Evolutionary conservation across 1,140 invertebrate genomes (phyloP).

Genomic region (Drosophila punjabiensis): DNA sequence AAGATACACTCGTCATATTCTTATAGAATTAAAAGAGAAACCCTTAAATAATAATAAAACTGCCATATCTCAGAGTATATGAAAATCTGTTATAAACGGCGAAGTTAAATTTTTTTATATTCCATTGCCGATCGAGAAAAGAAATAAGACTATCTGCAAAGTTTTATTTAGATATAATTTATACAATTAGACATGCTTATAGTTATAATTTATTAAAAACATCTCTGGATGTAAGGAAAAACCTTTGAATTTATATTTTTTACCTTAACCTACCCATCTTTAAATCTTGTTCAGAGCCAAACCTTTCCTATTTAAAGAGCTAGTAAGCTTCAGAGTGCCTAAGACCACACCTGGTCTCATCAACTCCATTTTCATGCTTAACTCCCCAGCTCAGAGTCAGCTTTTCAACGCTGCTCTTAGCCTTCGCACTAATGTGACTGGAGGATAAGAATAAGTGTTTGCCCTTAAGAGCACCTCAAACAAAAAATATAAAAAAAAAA

Average conservation of each 20-base stretch:
- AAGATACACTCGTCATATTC: too few relatives aligned
- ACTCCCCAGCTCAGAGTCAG: neutral
- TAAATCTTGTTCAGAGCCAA: neutral
- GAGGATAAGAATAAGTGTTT: slow-evolving; percentile 51
- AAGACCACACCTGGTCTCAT: neutral
- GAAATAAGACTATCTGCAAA: too few relatives aligned
- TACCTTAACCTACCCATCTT: neutral
- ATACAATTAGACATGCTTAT: too few relatives aligned
- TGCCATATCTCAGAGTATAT: too few relatives aligned
- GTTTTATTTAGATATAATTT: too few relatives aligned
- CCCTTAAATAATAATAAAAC: neutral
- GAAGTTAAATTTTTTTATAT: too few relatives aligned
- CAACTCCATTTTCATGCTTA: slow-evolving; percentile 2
- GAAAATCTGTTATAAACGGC: too few relatives aligned
- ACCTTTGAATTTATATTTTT: neutral
- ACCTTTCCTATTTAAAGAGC: neutral
- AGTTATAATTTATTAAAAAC: too few relatives aligned
- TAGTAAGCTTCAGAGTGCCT: too few relatives aligned
- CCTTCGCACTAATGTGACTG: slow-evolving; percentile 42
- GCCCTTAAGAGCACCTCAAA: slow-evolving; percentile 44
- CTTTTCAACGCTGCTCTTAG: slow-evolving; percentile 12
- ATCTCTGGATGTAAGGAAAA: too few relatives aligned
- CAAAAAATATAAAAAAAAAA: neutral
- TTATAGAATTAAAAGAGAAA: neutral
- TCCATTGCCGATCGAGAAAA: too few relatives aligned